Conservation (phyloP, 2,888 invertebrate species). For the Philereme vetulata region DNA sequence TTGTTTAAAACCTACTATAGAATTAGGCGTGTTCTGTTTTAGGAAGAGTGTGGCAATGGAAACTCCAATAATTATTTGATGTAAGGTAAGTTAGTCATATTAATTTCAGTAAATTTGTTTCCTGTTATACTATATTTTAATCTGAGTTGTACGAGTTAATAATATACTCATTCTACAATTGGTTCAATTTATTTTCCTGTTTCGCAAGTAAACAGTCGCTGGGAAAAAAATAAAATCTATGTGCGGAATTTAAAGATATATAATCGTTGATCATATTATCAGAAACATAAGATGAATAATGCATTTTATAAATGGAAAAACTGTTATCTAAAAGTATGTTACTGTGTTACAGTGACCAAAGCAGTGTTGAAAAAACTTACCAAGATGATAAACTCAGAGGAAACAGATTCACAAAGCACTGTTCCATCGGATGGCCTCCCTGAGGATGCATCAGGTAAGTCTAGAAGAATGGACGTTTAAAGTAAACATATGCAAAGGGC, state of each 20-base stretch:
- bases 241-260: background rate
- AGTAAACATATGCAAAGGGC: background rate
- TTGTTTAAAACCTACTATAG: background rate
- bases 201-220: background rate
- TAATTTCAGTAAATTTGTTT: background rate
- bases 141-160: background rate
- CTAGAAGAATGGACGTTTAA: too few relatives aligned
- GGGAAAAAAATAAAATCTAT: background rate
- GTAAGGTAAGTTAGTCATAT: slow-evolving; percentile 19
- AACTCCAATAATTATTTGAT: slow-evolving; percentile 9
- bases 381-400: slow-evolving; percentile 71
- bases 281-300: slow-evolving; percentile 5
- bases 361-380: slow-evolving; percentile 19
- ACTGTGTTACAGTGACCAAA: slow-evolving; percentile 25
- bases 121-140: slow-evolving; percentile 3
- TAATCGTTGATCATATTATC: background rate
- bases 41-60: slow-evolving; percentile 20
- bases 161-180: background rate
- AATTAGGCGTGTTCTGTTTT: slow-evolving; percentile 19
- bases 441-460: slow-evolving; percentile 68
- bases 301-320: slow-evolving; percentile 6
- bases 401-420: slow-evolving; percentile 68
- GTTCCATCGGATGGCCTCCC: slow-evolving; percentile 68
- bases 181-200: slow-evolving; percentile 9
- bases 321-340: slow-evolving; percentile 8